Evolutionary conservation across 2,888 invertebrate genomes (phyloP), one percentile per base, ranked within the genome.

Genomic region (Pristionchus exspectatus): DNA sequence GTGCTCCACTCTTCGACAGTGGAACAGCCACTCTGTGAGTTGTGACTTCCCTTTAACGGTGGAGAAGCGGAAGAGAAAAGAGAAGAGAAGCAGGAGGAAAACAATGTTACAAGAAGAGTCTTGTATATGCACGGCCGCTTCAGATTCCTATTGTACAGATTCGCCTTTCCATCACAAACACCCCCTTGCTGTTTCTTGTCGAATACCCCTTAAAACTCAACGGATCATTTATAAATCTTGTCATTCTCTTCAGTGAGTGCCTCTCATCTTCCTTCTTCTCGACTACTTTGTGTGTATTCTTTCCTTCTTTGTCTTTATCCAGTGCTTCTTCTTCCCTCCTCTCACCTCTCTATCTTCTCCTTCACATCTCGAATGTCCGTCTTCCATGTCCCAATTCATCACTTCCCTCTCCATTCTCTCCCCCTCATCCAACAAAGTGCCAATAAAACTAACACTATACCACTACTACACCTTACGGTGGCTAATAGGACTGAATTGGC

Each of bases 311-410:
- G n/a, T 77, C 74, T 38, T 30, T 30, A 72, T 4, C 77, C 84
- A 56, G 56, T 84, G 9, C 84, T 85, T 33, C 84, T 33, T 85
- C 84, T 33, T 18, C 54, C 33, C 84, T 59, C 84, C 84, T 33
- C 59, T 85, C 84, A 59, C 56, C 33, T 50, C 59, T 85, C 59
- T 85, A 85, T 85, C 84, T 85, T 24, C 33, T 59, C 84, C 59
- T 56, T 59, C 84, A 90, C 63, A 90, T 92, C 90, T 92, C 92
- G 50, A 90, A 77, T 44, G 92, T 92, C 74, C 90, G 90, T 72
- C 92, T 92, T 89, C 92, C 93, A 66, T 66, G 56, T 44, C 44
- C 33, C 69, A 63, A 56, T 87, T 56, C 69, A 44, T 87, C 87
- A 44, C 87, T 87, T 56, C 30, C 88, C 91, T 89, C 89, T 91